Percentiles rank a stretch among this genome's conserved stretches.
phyloP scores from a whole-genome alignment of 2,797 vertebrate genomes.

The Catamblyrhynchus diadema region DNA sequence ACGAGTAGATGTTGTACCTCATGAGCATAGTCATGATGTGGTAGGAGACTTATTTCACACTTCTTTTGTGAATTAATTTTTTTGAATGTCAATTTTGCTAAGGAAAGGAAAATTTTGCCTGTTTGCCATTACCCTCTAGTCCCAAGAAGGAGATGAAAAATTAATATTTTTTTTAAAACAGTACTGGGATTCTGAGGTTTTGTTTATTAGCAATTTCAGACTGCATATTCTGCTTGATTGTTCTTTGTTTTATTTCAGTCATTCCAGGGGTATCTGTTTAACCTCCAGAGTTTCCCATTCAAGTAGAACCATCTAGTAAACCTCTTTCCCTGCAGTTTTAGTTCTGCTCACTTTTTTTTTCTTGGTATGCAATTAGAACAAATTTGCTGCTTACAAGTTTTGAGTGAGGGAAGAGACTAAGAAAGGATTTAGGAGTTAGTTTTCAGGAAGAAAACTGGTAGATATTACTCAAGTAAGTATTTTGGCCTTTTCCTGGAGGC shows the following conservation, averaged over 20 bases:
- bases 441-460: background rate
- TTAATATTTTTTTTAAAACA: background rate
- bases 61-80: background rate
- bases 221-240: background rate
- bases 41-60: background rate
- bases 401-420: background rate
- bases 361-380: background rate
- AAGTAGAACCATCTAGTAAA: background rate
- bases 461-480: background rate
- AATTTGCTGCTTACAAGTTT: background rate
- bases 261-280: background rate
- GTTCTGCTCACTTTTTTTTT: background rate
- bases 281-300: background rate
- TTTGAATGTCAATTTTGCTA: background rate
- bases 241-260: background rate
- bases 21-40: background rate
- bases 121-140: background rate
- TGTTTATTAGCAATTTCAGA: background rate
- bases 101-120: background rate
- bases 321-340: background rate
- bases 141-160: background rate
- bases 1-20: fast-evolving
- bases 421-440: background rate
- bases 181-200: fast-evolving
- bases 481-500: background rate